Percentiles rank a stretch among this genome's conserved stretches.
phyloP scores from a whole-genome alignment of 2,797 vertebrate genomes.

The Odontamblyopus rebecca region DNA sequence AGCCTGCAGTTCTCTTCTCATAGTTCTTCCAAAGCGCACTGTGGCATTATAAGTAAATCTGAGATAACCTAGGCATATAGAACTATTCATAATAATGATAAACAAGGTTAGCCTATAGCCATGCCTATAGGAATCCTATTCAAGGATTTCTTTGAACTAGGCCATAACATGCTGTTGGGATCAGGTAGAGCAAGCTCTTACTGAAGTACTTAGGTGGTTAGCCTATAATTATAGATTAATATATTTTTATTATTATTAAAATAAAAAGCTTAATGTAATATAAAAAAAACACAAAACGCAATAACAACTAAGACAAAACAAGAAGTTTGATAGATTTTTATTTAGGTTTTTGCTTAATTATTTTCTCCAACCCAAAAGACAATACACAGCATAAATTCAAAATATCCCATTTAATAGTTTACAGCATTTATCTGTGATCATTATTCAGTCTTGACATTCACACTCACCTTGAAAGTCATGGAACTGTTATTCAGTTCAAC shows the following conservation, averaged over 20 bases:
- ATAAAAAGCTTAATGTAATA: too few species aligned
- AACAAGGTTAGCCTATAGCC: too few species aligned
- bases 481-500: constrained; percentile 82
- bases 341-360: constrained; percentile 91
- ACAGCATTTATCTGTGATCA: constrained; percentile 84
- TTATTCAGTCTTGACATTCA: constrained; percentile 81
- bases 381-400: constrained; percentile 98
- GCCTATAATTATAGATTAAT: too few species aligned
- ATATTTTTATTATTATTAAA: too few species aligned
- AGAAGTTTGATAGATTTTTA: constrained; percentile 70
- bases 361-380: constrained; percentile 98
- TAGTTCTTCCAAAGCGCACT: not conserved
- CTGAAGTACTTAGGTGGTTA: too few species aligned
- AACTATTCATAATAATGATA: too few species aligned
- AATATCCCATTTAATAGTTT: constrained; percentile 96
- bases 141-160: too few species aligned
- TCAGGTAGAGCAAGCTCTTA: too few species aligned
- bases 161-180: too few species aligned
- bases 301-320: constrained; percentile 25
- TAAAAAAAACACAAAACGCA: not conserved
- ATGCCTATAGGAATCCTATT: too few species aligned
- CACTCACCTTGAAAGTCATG: constrained; percentile 82
- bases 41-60: not conserved
- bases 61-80: too few species aligned
- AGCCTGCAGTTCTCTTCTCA: not conserved